Evolutionary conservation across 1,140 invertebrate genomes (phyloP), one percentile per base, ranked within the genome.

Genomic region (Philotrypesis tridentata): DNA sequence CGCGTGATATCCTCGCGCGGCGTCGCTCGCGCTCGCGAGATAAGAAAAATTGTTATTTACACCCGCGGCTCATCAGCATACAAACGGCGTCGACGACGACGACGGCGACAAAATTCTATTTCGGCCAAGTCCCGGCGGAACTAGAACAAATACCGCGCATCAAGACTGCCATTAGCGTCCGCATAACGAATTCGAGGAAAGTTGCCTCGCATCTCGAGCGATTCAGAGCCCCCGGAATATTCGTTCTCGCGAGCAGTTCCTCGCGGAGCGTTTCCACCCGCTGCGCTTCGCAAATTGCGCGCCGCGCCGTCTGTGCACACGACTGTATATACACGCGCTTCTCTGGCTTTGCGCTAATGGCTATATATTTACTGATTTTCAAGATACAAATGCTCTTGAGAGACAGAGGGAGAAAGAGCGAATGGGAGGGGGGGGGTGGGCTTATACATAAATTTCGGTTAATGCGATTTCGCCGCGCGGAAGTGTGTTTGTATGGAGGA

Each of bases 111-210:
- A 65, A 73, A 80, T 73, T 80, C 70, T 65, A 73, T 80, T 63
- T 65, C 68, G 48, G 60, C 11, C n/a, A 73, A 68, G 21, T 65
- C 67, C 60, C 48, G 21, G 14, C 12, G 70, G 31, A 72, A 77
- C 67, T 77, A 48, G 65, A 82, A 61, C 25, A 65, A 70, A 81
- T 70, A 76, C 48, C 71, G 79, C 33, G 79, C 79, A 74, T 80
- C 78, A 48, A 65, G 31, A 82, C 61, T 82, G 48, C 65, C 63
- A 72, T 77, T 78, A 63, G 33, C 29, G 55, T 48, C 48, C 65
- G n/a, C n/a, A 60, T 76, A 73, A 82, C 60, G 81, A 82, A 78
- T 82, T 82, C 75, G 55, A 67, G 70, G 68, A 78, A 73, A 78
- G 75, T 78, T 71, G 31, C 43, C 33, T n/a, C 55, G 33, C 67